phyloP scores from a whole-genome alignment of 1,140 invertebrate species.

The Orchesella cincta region DNA sequence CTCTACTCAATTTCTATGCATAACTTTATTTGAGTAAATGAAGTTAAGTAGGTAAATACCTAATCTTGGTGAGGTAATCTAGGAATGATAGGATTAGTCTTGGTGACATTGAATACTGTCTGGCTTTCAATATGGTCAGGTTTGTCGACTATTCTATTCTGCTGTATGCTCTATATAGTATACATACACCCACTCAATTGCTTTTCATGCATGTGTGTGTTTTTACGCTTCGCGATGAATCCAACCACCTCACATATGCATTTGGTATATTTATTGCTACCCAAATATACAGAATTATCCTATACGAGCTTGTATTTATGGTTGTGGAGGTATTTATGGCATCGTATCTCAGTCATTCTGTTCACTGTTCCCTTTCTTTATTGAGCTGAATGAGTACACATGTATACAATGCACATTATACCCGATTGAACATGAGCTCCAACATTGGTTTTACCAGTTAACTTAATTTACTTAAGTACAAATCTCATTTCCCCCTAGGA shows the following conservation, averaged over 20 bases:
- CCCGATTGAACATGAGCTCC: background rate
- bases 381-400: background rate
- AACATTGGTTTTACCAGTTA: conserved; percentile 7
- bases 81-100: background rate
- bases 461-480: conserved; percentile 29
- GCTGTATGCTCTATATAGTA: background rate
- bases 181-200: background rate
- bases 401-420: background rate
- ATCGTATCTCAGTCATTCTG: conserved; percentile 6
- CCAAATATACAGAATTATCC: background rate
- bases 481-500: conserved; percentile 27
- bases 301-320: background rate
- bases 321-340: background rate
- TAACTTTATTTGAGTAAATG: background rate
- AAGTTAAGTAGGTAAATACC: background rate
- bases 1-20: too few species aligned
- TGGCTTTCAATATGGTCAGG: background rate
- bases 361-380: background rate
- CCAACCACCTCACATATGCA: background rate
- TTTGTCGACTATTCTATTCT: background rate
- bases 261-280: too few species aligned
- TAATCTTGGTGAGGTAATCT: background rate
- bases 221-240: background rate
- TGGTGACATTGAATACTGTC: conserved; percentile 8
- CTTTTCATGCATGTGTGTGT: background rate